Evolutionary conservation across 1,140 invertebrate genomes (phyloP).

Genomic region (Pseudomyrmex flavicornis): DNA sequence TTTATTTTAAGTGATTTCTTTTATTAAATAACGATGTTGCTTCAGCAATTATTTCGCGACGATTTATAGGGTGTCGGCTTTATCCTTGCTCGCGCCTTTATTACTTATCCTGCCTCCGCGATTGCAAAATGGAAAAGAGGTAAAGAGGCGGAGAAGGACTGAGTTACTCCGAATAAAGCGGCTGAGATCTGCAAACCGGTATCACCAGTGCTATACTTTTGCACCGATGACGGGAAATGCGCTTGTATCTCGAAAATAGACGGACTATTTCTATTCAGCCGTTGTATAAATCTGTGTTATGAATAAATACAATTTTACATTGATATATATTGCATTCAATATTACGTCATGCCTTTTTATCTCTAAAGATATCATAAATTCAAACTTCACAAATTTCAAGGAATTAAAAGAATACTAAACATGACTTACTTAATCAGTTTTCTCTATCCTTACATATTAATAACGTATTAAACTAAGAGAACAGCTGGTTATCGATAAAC

Average conservation of each 20-base stretch:
- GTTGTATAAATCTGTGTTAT: not conserved
- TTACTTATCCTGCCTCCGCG: slow-evolving; percentile 48
- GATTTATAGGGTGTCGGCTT: slow-evolving; percentile 27
- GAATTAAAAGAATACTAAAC: not conserved
- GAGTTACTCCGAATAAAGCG: slow-evolving; percentile 51
- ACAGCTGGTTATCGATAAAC: not conserved
- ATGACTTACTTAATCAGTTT: not conserved
- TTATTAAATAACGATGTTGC: slow-evolving; percentile 1
- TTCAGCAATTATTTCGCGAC: slow-evolving; percentile 30
- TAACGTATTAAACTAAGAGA: not conserved
- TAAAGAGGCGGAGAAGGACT: slow-evolving; percentile 15
- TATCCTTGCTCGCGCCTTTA: slow-evolving; percentile 41
- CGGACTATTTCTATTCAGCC: not conserved
- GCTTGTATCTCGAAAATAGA: slow-evolving; percentile 21
- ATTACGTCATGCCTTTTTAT: not conserved
- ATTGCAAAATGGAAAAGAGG: slow-evolving; percentile 44
- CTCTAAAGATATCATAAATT: not conserved
- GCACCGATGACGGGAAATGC: slow-evolving; percentile 23
- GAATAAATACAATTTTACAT: not conserved
- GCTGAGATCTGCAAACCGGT: slow-evolving; percentile 51
- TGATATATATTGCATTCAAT: not conserved
- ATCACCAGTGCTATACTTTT: slow-evolving; percentile 31
- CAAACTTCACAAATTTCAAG: not conserved
- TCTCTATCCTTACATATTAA: not conserved
- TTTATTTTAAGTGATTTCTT: not conserved